phyloP scores from a whole-genome alignment of 1,140 invertebrate species.

The Adelges cooleyi region DNA sequence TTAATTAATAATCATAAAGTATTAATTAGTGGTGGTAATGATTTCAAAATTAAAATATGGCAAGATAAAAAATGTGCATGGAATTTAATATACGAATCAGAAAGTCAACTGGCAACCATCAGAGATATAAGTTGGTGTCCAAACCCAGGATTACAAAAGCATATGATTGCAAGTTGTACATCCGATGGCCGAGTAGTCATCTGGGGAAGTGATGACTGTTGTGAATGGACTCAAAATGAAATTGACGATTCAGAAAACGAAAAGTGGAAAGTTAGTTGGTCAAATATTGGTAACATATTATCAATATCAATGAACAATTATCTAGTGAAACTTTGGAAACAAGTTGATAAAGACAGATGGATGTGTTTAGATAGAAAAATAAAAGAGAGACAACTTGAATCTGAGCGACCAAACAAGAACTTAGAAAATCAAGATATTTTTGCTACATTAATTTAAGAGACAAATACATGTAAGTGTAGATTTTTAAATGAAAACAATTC shows the following conservation, averaged over 20 bases:
- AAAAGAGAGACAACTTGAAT: not conserved
- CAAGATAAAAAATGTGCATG: constrained; percentile 76
- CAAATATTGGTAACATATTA: constrained; percentile 88
- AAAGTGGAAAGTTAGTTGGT: constrained; percentile 98
- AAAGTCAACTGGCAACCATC: constrained; percentile 96
- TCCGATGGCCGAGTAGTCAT: constrained; percentile 89
- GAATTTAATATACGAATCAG: constrained; percentile 82
- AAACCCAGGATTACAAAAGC: constrained; percentile 72
- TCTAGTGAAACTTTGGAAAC: constrained; percentile 92
- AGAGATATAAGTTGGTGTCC: constrained; percentile 97
- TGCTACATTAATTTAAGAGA: not conserved
- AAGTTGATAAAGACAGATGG: constrained; percentile 81
- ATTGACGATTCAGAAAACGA: constrained; percentile 92
- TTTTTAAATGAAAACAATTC: too few relatives aligned
- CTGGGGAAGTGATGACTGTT: constrained; percentile 75
- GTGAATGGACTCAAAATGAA: constrained; percentile 70
- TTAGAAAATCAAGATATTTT: constrained; percentile 16
- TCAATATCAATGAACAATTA: constrained; percentile 96
- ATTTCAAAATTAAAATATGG: constrained; percentile 98
- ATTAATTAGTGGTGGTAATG: constrained; percentile 77
- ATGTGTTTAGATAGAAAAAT: constrained; percentile 51
- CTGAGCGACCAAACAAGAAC: not conserved
- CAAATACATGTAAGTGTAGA: too few relatives aligned
- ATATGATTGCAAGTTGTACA: constrained; percentile 87
- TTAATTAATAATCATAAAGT: constrained; percentile 41